Base-by-base conservation (phyloP, 2,113 vertebrate species). In the Paramisgurnus dabryanus region DNA sequence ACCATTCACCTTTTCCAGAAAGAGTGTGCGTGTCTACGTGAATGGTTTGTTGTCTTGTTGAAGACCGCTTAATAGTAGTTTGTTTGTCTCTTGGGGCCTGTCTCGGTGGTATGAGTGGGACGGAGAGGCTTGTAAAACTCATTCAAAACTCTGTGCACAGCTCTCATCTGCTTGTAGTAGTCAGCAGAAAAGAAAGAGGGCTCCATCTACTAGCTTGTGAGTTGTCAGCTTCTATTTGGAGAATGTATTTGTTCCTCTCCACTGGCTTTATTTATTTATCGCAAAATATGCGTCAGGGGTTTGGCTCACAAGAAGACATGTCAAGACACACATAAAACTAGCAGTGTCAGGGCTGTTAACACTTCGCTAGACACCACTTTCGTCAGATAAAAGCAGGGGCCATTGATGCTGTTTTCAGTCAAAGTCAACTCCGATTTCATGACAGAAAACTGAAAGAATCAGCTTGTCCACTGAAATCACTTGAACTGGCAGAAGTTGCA, bases 251-350 rank as follows among this genome's bases (percentile, higher is more conserved):
- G 88, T 88, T 83, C 88, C 67, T 82, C 73, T 69, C 70, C 47
- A 61, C 15, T 64, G 75, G 81, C 81, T 89, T 92, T 89, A 91
- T 87, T 92, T 91, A 90, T 92, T 92, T 88, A 92, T 89, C 81
- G 85, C 74, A 81, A 87, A 88, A 86, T 82, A 85, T 86, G 80
- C 58, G 47, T 86, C 72, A 60, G 76, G 76, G 67, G 78, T 85
- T 89, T 82, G 85, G 86, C 86, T 86, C 18, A 43, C 73, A 67
- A 72, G 77, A 82, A 88, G 84, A 85, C 82, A 84, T 85, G 86
- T 85, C 76, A 82, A 87, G 83, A 87, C 73, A 74, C 66, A 83
- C 83, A 79, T 73, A 80, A 68, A 88, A 81, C 71, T 76, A 78
- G 70, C 40, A 13, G 81, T 85, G 90, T 87, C 88, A 90, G 86